Evolutionary conservation across 2,888 invertebrate species (phyloP), one percentile per base, ranked within the genome.

Genomic region (Lithophane leautieri): DNA sequence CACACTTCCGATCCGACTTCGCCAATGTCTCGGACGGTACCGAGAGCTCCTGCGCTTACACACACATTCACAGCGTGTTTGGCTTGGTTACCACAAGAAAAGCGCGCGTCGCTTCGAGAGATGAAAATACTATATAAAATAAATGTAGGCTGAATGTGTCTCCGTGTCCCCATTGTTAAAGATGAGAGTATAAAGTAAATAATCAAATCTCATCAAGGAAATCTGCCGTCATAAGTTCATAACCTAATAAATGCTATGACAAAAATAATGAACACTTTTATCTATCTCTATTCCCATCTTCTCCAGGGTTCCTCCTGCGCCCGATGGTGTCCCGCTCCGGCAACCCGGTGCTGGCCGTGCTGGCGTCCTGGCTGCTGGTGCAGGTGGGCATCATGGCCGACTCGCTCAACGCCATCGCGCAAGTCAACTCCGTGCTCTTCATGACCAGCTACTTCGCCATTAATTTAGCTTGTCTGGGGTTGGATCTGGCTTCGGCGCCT

Each of bases 401-500:
- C 63, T 99, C 99, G 0, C 97, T 99, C 83, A 99, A 99, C 93
- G 97, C 98, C 19, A 99, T 99, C 85, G 99, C 99, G 11, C 96
- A 96, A 86, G 94, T 94, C 61, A 99, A 99, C 91, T 99, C 99
- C 0, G 99, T 99, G 61, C 97, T 99, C 73, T 99, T 99, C 95
- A 97, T 99, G 91, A 97, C 99, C 16, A 99, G 99, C 73, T 99
- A 99, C 94, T 98, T 99, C 91, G 99, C 99, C 1, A 99, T 99
- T 52, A 99, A 99, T 95, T 96, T 99, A 76, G 99, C 99, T 0
- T 99, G 99, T 91, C 97, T 99, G 73, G 99, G 99, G 0, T 96
- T 99, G 74, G 99, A 99, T 92, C 95, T 99, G 44, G 99, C 99
- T 0, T 99, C 99, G 42, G 99, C 99, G 4, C 99, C 99, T 4